These are phyloP conservation scores for Zaprionus lineosus DNA, from an alignment of 2,888 invertebrate species.

Conservation along the genomic window DNA sequence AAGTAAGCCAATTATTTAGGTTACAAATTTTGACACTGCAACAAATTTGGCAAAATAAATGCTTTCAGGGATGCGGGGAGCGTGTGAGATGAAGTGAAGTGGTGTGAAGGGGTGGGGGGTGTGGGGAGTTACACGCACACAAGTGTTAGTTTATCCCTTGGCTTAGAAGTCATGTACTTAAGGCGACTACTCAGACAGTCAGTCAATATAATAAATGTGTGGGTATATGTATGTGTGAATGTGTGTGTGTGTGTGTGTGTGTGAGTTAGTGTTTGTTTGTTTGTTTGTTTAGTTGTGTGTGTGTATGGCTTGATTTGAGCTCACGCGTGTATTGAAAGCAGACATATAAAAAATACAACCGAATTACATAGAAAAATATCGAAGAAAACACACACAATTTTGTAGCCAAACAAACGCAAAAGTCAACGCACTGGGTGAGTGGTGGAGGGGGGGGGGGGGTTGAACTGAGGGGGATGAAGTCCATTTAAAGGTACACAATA, in stretches of 20 bases:
- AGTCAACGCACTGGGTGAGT: conserved; percentile 51
- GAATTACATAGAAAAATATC: conserved; percentile 6
- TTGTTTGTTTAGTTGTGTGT: background rate
- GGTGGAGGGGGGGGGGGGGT: too few species aligned
- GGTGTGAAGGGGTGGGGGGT: too few species aligned
- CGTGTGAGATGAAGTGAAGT: too few species aligned
- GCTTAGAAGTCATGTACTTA: conserved; percentile 18
- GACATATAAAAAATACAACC: conserved; percentile 24
- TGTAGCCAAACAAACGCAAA: conserved; percentile 37
- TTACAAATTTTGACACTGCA: too few species aligned
- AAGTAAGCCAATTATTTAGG: too few species aligned
- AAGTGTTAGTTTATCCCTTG: too few species aligned
- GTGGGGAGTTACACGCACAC: too few species aligned
- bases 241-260: conserved; percentile 10
- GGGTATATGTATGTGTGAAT: conserved; percentile 21
- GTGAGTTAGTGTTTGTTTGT: background rate
- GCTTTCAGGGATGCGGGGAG: too few species aligned
- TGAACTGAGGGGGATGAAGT: too few species aligned
- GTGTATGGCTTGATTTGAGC: conserved; percentile 42
- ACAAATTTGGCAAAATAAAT: too few species aligned
- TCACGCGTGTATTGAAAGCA: conserved; percentile 10
- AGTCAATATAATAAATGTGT: conserved; percentile 56
- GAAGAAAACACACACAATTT: conserved; percentile 16
- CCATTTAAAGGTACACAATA: background rate
- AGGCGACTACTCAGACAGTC: conserved; percentile 61